Conservation (phyloP, 2,797 vertebrate species). For the Anas bahamensis region DNA sequence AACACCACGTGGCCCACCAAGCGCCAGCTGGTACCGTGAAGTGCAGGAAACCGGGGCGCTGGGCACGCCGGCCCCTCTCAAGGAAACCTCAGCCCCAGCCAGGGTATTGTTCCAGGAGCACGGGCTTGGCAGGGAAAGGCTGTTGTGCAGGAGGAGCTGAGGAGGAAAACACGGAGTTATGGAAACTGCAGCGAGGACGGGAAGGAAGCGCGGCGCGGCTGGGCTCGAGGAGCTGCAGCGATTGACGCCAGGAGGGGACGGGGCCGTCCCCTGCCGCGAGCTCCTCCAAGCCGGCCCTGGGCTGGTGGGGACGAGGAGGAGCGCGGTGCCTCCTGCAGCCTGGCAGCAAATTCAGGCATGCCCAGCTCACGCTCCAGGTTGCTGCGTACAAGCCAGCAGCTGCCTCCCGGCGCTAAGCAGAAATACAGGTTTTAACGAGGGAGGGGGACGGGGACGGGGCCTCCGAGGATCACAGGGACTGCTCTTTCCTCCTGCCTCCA, state of each 20-base stretch:
- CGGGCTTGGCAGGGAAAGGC: neutral
- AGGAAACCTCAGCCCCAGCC: neutral
- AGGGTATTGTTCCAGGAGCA: neutral
- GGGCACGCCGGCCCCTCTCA: no score
- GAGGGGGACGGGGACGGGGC: neutral
- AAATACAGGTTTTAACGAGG: conserved; percentile 40
- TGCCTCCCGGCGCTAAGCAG: neutral
- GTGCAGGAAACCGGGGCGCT: neutral
- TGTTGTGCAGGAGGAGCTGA: neutral
- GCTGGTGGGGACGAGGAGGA: neutral
- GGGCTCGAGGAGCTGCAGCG: neutral
- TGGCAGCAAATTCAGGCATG: conserved; percentile 30
- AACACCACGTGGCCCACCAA: neutral
- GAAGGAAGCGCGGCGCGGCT: neutral
- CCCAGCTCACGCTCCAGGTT: neutral
- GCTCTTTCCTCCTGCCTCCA: neutral
- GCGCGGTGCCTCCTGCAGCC: neutral
- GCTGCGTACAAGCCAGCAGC: neutral
- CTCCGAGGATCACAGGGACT: neutral
- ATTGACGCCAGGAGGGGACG: neutral
- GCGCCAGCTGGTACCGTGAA: neutral
- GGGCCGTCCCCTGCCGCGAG: neutral
- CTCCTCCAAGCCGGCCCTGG: neutral
- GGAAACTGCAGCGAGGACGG: neutral
- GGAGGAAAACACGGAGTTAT: neutral